Evolutionary conservation across 1,140 invertebrate species (phyloP), one percentile per base, ranked within the genome.

Genomic region (Medauroidea extradentata): DNA sequence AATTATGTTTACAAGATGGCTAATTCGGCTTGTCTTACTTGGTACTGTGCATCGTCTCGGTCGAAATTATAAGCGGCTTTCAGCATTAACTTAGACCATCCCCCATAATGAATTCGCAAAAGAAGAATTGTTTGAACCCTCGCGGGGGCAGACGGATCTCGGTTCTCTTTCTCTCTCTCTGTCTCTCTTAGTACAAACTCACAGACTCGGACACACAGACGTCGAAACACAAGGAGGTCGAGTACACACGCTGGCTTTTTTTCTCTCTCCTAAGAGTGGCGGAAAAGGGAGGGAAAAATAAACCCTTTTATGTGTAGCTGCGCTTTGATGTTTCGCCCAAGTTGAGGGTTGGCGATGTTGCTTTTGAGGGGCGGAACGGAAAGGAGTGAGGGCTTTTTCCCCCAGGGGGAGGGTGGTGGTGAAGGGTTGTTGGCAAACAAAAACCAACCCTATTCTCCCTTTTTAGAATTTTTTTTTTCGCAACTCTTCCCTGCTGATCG

Each of bases 141-240:
- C 23, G 25, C 38, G 38, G 50, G 50, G 16, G 14, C 21, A n/a
- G 18, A 19, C 5, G 25, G 21, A 54, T 66, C 63, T 68, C 51
- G 55, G 49, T 53, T 57, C 42, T 69, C 65, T 62, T 58, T 65
- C 38, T 51, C 27, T 46, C 51, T 18, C 23, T 19, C 43, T 52
- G 38, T 24, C 29, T 4, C 29, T 34, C 29, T 34, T 11, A 34
- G 29, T 34, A 11, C 29, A 11, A 34, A 34, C 11, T 34, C 29
- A 34, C 29, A 11, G 29, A 34, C 29, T 34, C 46, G 19, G 8
- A 19, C 50, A 52, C 19, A 34, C 38, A 14, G 50, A 48, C 50
- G 50, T 7, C 11, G 25, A 52, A 25, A 34, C 50, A 61, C 59
- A 62, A 67, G 65, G 70, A 69, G 69, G 70, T 61, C 61, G 59